Percentiles rank a stretch among this genome's conserved stretches.
Conservation (phyloP, 1,140 invertebrate species). For the Papilio polyxenes region DNA sequence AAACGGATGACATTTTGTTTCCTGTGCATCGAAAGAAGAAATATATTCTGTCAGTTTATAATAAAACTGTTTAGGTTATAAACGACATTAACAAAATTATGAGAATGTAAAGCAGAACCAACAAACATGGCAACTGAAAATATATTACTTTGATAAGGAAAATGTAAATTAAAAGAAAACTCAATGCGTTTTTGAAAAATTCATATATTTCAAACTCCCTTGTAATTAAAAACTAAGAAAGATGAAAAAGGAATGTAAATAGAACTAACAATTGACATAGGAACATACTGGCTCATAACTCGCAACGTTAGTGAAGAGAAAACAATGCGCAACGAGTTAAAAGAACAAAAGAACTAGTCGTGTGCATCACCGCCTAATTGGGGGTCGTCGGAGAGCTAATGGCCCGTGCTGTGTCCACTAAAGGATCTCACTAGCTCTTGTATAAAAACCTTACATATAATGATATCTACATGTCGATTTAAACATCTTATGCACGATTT, state of each 20-base stretch:
- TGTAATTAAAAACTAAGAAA: background rate
- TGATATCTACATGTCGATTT: background rate
- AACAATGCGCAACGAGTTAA: slow-evolving; percentile 38
- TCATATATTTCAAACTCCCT: background rate
- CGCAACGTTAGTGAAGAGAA: slow-evolving; percentile 23
- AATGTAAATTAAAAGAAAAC: background rate
- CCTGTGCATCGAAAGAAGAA: no score
- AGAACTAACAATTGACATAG: background rate
- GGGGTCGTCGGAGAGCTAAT: slow-evolving; percentile 39
- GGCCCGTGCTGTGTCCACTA: slow-evolving; percentile 23
- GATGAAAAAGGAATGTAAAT: background rate
- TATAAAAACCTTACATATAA: background rate
- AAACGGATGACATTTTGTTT: no score
- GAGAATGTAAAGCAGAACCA: no score
- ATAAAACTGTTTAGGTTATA: no score
- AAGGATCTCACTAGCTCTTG: slow-evolving; percentile 1
- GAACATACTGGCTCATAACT: background rate
- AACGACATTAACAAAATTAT: no score
- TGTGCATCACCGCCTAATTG: slow-evolving; percentile 47
- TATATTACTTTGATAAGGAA: background rate
- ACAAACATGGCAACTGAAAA: no score
- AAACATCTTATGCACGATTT: no score
- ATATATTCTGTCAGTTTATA: no score
- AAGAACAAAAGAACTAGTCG: slow-evolving; percentile 45
- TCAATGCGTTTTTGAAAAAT: background rate